Percentiles rank a stretch among this genome's conserved stretches.
These are phyloP conservation scores for Antennarius striatus DNA, from an alignment of 2,113 vertebrate species.

Conservation along the genomic window DNA sequence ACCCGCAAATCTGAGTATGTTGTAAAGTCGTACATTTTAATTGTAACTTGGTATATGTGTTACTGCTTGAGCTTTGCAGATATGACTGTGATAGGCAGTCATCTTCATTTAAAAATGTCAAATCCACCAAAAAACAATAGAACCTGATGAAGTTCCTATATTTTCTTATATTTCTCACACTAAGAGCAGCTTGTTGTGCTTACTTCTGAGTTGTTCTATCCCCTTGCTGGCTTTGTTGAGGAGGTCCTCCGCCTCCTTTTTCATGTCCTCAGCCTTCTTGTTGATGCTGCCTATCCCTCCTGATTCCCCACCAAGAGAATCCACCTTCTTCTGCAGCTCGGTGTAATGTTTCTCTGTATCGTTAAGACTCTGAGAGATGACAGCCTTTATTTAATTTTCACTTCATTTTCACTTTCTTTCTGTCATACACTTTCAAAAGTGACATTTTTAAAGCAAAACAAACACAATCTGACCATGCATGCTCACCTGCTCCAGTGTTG, in stretches of 20 bases:
- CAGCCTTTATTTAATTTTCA: background rate
- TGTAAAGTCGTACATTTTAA: too few species aligned
- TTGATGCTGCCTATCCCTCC: constrained; percentile 53
- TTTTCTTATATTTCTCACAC: too few species aligned
- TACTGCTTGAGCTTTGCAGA: too few species aligned
- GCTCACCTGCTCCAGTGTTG: constrained; percentile 67
- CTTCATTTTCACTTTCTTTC: background rate
- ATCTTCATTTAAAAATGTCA: too few species aligned
- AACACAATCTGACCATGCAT: too few species aligned
- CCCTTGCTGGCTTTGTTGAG: constrained; percentile 77
- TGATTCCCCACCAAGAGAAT: constrained; percentile 52
- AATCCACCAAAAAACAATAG: too few species aligned
- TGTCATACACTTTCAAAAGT: background rate
- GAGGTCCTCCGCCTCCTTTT: constrained; percentile 79
- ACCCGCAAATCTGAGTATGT: too few species aligned
- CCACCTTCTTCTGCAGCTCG: constrained; percentile 75
- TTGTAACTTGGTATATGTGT: too few species aligned
- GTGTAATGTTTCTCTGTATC: constrained; percentile 71
- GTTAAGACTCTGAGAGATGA: constrained; percentile 75
- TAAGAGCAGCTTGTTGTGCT: constrained; percentile 24
- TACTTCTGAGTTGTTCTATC: constrained; percentile 80
- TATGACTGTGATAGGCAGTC: too few species aligned
- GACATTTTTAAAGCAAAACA: background rate
- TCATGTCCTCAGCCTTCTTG: constrained; percentile 69
- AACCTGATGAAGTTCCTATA: too few species aligned